Evolutionary conservation across 2,888 invertebrate genomes (phyloP), one percentile per base, ranked within the genome.

Genomic region (Cataglyphis rosenhaueri): DNA sequence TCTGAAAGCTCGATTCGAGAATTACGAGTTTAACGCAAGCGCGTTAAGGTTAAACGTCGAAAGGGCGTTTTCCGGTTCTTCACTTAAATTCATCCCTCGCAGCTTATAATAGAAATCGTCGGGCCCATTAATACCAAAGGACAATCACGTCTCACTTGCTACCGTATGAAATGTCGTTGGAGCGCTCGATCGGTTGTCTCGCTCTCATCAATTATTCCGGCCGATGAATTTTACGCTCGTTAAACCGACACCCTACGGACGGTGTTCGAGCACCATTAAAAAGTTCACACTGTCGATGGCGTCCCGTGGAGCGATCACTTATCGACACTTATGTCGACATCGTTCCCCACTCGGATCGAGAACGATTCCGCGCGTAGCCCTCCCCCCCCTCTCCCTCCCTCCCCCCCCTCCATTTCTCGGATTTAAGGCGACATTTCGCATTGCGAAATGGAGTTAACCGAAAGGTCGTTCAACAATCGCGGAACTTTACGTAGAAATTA

Each of bases 131-230:
- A 66, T 62, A 44, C 6, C 57, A 70, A 38, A 55, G 29, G 68
- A 59, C 59, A 73, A 76, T 83, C 66, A 74, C 52, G 82, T 18
- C 48, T 73, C 59, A 65, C 44, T 82, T 55, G 44, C 48, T 52
- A 52, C 32, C 57, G 48, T 73, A 73, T 38, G 82, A 82, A 81
- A 82, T 41, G 82, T 73, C 73, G 71, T 18, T 6, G 59, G 66
- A 41, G 55, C 62, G 48, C 57, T 38, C 61, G 55, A 62, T 64
- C 64, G 66, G 52, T 68, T 68, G 79, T 83, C 81, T 83, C 81
- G 84, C 82, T 65, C 84, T 74, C 86, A 83, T 87, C 89, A 84
- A 88, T 90, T 89, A 88, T 89, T 90, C 87, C 86, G 78, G 76
- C 82, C 88, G 85, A 90, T 91, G 88, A 88, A 90, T 88, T 88